Conservation (phyloP, 2,113 vertebrate species). For the Apteryx owenii region DNA sequence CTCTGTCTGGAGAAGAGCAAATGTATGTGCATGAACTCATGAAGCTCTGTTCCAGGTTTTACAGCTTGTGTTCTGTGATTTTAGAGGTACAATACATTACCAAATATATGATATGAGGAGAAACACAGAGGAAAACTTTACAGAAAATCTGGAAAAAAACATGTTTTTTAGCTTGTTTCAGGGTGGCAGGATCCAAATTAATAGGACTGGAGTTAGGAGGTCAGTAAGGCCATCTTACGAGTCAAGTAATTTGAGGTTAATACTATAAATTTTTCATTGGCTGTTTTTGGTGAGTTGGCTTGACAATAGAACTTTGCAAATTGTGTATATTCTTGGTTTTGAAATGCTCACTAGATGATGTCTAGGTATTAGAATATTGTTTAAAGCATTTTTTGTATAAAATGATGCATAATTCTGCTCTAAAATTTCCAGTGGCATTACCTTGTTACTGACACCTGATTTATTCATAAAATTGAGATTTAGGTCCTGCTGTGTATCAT, state of each 20-base stretch:
- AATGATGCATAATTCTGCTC: too few species aligned
- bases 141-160: not conserved
- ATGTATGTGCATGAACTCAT: not conserved
- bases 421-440: too few species aligned
- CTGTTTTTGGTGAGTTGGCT: not conserved
- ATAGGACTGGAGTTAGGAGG: not conserved
- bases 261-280: not conserved
- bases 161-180: not conserved
- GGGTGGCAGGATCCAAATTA: not conserved
- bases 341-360: not conserved
- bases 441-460: too few species aligned
- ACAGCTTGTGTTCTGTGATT: not conserved
- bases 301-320: not conserved
- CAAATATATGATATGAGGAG: rapidly evolving
- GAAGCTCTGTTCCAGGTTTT: not conserved
- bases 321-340: not conserved
- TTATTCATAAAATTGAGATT: not conserved
- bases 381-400: not conserved
- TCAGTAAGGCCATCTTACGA: not conserved
- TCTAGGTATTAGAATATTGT: not conserved
- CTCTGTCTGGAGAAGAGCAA: not conserved
- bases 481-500: not conserved
- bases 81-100: rapidly evolving
- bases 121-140: not conserved
- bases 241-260: not conserved